Evolutionary conservation across 2,113 vertebrate species (phyloP), one percentile per base, ranked within the genome.

Genomic region (Numenius arquata): DNA sequence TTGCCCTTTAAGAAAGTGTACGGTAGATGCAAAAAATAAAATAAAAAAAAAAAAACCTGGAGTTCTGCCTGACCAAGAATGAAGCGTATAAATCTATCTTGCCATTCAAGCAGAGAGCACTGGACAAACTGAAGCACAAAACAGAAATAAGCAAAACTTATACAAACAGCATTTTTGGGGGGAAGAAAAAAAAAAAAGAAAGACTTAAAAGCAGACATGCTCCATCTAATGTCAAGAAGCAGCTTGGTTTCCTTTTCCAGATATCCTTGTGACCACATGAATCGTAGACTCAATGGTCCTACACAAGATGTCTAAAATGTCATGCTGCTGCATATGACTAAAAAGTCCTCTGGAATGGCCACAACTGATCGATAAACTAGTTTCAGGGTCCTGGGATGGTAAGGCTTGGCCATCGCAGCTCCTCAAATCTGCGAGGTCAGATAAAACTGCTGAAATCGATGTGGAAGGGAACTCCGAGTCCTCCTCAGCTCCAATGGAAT

Each of bases 241-340:
- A 97, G 98, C 98, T 96, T 98, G 98, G 84, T 98, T 98, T 97
- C 98, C 99, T 98, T 98, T 98, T 78, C 97, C 97, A 23, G 98
- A 98, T 97, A 99, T 98, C 99, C 99, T 99, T 94, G 98, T 98
- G 96, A 99, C 98, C 97, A 99, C 98, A 34, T 99, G 98, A 97
- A 99, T 99, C 36, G 99, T 98, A 76, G 99, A 99, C 97, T 99
- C 99, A 97, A 99, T 98, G 96, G 99, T 99, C 98, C 99, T 98
- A 97, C 99, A 98, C 94, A 99, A 98, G 98, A 98, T 99, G 97
- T 99, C 99, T 98, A 99, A 98, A 98, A 99, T 98, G 98, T 99
- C 99, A 36, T 99, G 98, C 72, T 98, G 98, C 96, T 98, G 98
- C 97, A 98, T 96, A 30, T 98, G 97, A 97, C 98, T 98, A 55